Conservation (phyloP, 2,888 invertebrate species). For the Ditylenchus weischeri region DNA sequence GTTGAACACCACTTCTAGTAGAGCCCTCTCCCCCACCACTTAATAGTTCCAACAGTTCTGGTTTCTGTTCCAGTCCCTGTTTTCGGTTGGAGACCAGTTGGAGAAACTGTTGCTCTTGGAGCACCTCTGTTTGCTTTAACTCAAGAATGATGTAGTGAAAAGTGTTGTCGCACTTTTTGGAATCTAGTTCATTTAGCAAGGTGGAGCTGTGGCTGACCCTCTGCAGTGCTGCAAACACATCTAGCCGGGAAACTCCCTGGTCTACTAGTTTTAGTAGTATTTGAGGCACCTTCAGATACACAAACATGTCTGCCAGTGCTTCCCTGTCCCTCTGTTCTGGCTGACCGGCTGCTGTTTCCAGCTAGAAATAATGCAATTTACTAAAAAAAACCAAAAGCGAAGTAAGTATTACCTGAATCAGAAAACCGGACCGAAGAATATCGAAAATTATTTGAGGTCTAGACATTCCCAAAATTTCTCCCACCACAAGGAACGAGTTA, state of each 20-base stretch:
- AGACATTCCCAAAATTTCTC: conserved; percentile 24
- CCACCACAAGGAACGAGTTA: conserved; percentile 26
- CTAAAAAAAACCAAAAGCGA: not conserved
- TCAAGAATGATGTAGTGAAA: conserved; percentile 26
- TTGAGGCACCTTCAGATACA: conserved; percentile 29
- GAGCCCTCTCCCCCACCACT: not conserved
- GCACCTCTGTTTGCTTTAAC: conserved; percentile 12
- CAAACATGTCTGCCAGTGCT: conserved; percentile 29
- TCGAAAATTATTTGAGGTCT: conserved; percentile 25
- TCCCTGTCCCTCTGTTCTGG: conserved; percentile 25
- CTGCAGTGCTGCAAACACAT: conserved; percentile 20
- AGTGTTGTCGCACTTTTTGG: conserved; percentile 22
- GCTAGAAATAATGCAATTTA: conserved; percentile 8
- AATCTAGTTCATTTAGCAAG: conserved; percentile 26
- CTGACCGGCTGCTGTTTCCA: conserved; percentile 21
- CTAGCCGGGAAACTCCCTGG: conserved; percentile 17
- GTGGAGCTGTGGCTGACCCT: conserved; percentile 24
- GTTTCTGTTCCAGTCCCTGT: conserved; percentile 14
- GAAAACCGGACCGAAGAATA: conserved; percentile 29
- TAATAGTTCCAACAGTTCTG: conserved; percentile 3
- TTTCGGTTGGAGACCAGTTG: not conserved
- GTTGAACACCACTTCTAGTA: not conserved
- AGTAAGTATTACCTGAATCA: conserved; percentile 24
- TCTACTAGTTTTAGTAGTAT: conserved; percentile 18
- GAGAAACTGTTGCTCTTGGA: not conserved